Evolutionary conservation across 2,113 vertebrate species (phyloP).

Genomic region (Megaceryle maxima): DNA sequence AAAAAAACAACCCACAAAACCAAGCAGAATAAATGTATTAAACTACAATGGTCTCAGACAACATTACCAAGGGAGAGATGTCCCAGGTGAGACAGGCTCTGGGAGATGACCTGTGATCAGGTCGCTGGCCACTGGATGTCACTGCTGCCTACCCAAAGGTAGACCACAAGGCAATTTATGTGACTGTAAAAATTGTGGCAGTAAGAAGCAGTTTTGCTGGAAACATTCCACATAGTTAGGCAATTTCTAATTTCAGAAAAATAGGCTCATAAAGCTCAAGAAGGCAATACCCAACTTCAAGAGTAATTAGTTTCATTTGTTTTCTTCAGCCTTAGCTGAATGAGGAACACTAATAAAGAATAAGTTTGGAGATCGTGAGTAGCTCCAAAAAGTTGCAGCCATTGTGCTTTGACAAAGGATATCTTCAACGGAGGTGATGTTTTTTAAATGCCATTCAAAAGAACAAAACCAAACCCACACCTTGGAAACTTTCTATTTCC

Average conservation of each 20-base stretch:
- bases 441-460: background rate
- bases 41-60: background rate
- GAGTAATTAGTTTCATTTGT: slow-evolving; percentile 82
- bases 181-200: slow-evolving; percentile 79
- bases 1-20: rapidly evolving
- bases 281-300: slow-evolving; percentile 78
- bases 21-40: background rate
- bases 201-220: slow-evolving; percentile 76
- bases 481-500: background rate
- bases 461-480: background rate
- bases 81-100: background rate
- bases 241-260: slow-evolving; percentile 83
- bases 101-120: slow-evolving; percentile 69
- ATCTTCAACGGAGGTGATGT: background rate
- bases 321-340: slow-evolving; percentile 75
- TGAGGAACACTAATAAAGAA: slow-evolving; percentile 68
- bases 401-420: slow-evolving; percentile 53
- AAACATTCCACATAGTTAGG: slow-evolving; percentile 72
- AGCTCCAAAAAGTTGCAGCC: slow-evolving; percentile 65
- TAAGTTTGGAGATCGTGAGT: slow-evolving; percentile 50
- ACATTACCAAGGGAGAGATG: background rate
- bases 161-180: slow-evolving; percentile 71
- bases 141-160: slow-evolving; percentile 75
- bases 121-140: slow-evolving; percentile 77
- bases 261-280: slow-evolving; percentile 79